These are phyloP conservation scores for Gibbula magus DNA, from an alignment of 2,888 invertebrate genomes.

Conservation along the genomic window DNA sequence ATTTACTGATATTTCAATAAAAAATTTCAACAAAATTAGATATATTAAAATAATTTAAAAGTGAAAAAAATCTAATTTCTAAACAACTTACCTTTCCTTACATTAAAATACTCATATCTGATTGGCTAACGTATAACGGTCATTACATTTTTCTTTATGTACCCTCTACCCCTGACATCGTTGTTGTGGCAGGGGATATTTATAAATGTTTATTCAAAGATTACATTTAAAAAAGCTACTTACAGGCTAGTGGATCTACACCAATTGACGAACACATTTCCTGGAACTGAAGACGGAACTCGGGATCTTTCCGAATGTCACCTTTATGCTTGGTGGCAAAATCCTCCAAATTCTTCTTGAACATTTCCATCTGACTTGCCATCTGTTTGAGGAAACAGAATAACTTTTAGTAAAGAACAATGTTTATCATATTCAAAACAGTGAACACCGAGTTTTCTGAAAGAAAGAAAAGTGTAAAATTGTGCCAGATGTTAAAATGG, in stretches of 20 bases:
- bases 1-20: too few species aligned
- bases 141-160: too few species aligned
- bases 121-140: too few species aligned
- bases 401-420: too few species aligned
- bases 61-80: too few species aligned
- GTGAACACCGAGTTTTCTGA: too few species aligned
- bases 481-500: too few species aligned
- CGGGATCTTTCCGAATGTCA: slow-evolving; percentile 95
- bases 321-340: slow-evolving; percentile 96
- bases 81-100: too few species aligned
- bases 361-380: slow-evolving; percentile 94
- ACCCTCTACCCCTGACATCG: not conserved
- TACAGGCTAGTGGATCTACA: slow-evolving; percentile 97
- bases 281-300: slow-evolving; percentile 96
- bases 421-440: too few species aligned
- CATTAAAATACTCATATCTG: too few species aligned
- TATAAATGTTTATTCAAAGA: not conserved
- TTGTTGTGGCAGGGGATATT: not conserved
- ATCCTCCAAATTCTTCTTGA: slow-evolving; percentile 92
- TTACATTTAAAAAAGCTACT: not conserved
- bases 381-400: slow-evolving; percentile 75
- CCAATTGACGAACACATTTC: slow-evolving; percentile 99
- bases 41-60: not conserved
- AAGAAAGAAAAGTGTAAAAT: too few species aligned
- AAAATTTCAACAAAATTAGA: not conserved